Base-by-base conservation (phyloP, 2,888 invertebrate species). In the Xylota segnis region DNA sequence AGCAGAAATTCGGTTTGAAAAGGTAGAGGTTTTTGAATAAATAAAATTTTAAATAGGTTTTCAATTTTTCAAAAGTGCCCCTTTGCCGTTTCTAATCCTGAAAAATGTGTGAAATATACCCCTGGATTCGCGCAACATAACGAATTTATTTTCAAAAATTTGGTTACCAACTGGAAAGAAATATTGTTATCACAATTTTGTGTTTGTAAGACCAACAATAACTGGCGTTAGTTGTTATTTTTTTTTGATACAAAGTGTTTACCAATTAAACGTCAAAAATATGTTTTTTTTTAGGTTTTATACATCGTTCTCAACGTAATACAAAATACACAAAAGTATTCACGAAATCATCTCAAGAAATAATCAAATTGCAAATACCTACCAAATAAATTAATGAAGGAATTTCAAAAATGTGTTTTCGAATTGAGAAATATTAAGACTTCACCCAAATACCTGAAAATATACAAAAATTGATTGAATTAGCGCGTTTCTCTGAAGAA, bases 51-150 rank as follows among this genome's bases (percentile, higher is more conserved):
- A 63, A 43, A 32, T n/a, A 43, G 0, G 12, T 43, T 63, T 3
- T 16, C 7, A 40, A 34, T 63, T 70, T 63, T 78, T 40, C 63
- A 71, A 78, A 76, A 63, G 16, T 27, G 43, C n/a, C 50, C 32
- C 18, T 68, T 5, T 23, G 6, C n/a, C 56, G 50, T 59, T 68
- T 76, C 18, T 58, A 50, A 72, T 52, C 52, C 14, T 72, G 37
- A 61, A 50, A 59, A 37, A 6, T 7, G 43, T 18, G 14, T 45
- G 16, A 14, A 58, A 37, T 61, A 27, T 18, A 29, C 27, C 0
- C 9, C 16, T 4, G 2, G 14, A 34, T 14, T 56, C 16, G 32
- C 3, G 5, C 14, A 56, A 34, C 10, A 2, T 29, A 32, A 29
- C 0, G 16, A 23, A 1, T 45, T 14, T 29, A 23, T 10, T 43